Base-by-base conservation (phyloP, 2,797 vertebrate species). In the Lithobates sylvaticus region DNA sequence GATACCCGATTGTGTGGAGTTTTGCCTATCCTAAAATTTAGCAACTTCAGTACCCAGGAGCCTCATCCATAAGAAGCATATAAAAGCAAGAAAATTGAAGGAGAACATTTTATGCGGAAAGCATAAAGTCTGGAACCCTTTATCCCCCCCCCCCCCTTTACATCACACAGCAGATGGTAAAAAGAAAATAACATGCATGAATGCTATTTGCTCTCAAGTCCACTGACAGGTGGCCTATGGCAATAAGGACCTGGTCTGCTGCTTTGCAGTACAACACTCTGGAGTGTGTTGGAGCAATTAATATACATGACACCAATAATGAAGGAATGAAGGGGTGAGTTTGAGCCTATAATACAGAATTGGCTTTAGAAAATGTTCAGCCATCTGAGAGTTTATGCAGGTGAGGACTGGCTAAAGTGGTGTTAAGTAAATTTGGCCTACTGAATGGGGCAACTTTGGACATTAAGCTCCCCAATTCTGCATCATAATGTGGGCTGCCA, bases 401-500 rank as follows among this genome's bases (percentile, higher is more conserved):
- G 86, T 83, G 86, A 84, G 70, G 70, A n/a, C 47, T 44, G 47
- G 36, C 78, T 64, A 36, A 21, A 64, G 39, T 61, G 77, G 71
- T 21, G 42, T 67, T 23, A 65, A 76, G 64, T 74, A 76, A 6
- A 86, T 74, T 69, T 74, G 81, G 54, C 50, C 26, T 69, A 39
- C 64, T 86, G 78, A 81, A 86, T 86, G 78, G 78, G 47, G 72
- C 70, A 71, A 85, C 77, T 80, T 67, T 79, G 76, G 29, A 64
- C 67, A 64, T 77, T 77, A 42, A 74, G 76, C 73, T 74, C 15
- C 32, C 76, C 69, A 42, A 36, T 87, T 84, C 61, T 75, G 44
- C 71, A 80, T 84, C 76, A 87, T 76, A 87, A 87, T 87, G 77
- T 76, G 32, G 70, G 47, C 81, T 67, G 76, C 26, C 64, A 29